phyloP scores from a whole-genome alignment of 2,113 vertebrate species.

The Oncorhynchus nerka region DNA sequence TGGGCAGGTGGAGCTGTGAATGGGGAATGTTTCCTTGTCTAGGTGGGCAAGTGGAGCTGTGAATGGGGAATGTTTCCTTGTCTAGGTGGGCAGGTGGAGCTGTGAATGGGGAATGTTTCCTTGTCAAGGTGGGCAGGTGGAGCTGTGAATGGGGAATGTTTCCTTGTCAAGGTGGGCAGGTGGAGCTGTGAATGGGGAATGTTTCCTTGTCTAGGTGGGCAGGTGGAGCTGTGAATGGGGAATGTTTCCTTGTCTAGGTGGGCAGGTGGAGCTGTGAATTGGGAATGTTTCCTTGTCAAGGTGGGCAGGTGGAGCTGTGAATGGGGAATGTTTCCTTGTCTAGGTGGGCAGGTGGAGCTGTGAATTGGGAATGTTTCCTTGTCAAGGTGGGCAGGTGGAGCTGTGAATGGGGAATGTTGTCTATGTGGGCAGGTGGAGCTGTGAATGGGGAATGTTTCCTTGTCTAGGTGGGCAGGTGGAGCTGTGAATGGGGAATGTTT shows the following conservation, averaged over 20 bases:
- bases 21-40: slow-evolving; percentile 42
- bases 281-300: slow-evolving; percentile 49
- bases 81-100: neutral
- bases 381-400: slow-evolving; percentile 49
- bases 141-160: neutral
- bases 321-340: too few relatives aligned
- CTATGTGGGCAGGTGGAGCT: neutral
- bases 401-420: too few relatives aligned
- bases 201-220: too few relatives aligned
- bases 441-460: slow-evolving; percentile 14
- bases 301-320: slow-evolving; percentile 18
- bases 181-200: neutral
- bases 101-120: slow-evolving; percentile 7
- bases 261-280: neutral
- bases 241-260: too few relatives aligned
- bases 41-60: slow-evolving; percentile 32
- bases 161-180: neutral
- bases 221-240: too few relatives aligned
- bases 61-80: too few relatives aligned
- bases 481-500: too few relatives aligned
- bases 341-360: neutral
- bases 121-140: slow-evolving; percentile 53
- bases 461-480: slow-evolving; percentile 50
- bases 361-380: slow-evolving; percentile 21
- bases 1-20: neutral